phyloP scores from a whole-genome alignment of 2,113 vertebrate genomes.

The Scolopax mira region DNA sequence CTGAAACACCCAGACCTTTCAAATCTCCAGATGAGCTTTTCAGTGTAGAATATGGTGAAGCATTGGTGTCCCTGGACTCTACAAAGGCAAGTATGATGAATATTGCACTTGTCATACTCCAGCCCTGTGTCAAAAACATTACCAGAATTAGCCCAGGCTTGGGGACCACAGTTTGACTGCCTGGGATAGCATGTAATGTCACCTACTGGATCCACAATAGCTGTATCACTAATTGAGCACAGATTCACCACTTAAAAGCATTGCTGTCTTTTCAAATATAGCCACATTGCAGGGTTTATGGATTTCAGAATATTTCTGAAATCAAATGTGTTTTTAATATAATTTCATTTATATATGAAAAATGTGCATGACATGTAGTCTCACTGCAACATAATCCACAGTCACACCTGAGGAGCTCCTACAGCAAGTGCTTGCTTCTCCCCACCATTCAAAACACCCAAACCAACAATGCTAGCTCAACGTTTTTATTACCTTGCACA shows the following conservation, averaged over 20 bases:
- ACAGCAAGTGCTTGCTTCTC: neutral
- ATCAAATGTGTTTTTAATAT: neutral
- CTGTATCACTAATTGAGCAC: neutral
- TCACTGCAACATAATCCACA: neutral
- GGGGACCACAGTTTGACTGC: neutral
- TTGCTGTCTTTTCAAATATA: neutral
- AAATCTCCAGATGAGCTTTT: neutral
- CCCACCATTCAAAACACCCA: neutral
- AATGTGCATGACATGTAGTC: neutral
- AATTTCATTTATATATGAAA: neutral
- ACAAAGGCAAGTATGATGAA: neutral
- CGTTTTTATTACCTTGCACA: slow-evolving; percentile 22
- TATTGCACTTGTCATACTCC: neutral
- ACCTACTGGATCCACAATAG: neutral
- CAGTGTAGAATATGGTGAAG: neutral
- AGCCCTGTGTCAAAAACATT: neutral
- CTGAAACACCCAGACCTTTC: neutral
- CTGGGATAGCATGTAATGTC: neutral
- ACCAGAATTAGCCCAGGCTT: neutral
- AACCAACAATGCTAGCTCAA: neutral
- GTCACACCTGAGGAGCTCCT: neutral
- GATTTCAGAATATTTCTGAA: neutral
- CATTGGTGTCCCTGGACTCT: neutral
- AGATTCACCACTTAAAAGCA: neutral
- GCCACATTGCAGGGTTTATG: neutral